Conservation (phyloP, 35 echinoderm and acorn worm genomes). For the Heliocidaris tuberculata region DNA sequence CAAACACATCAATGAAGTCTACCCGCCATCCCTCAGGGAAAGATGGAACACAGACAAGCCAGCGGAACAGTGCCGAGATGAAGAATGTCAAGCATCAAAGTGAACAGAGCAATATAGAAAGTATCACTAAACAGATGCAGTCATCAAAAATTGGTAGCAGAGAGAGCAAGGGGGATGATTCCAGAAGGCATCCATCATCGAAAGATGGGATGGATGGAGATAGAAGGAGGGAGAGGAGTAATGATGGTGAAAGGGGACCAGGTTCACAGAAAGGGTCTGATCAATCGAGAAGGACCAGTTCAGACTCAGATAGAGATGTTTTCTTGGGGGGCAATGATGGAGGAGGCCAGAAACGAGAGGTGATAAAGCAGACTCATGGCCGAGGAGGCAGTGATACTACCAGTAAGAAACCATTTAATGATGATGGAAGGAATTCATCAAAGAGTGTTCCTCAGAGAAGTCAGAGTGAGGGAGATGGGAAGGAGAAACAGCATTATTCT, state of each 20-base stretch:
- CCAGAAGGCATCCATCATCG: conserved; percentile 8
- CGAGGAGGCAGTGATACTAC: background rate
- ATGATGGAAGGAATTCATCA: background rate
- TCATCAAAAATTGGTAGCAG: background rate
- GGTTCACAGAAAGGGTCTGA: background rate
- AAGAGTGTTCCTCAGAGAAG: background rate
- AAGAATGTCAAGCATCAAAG: background rate
- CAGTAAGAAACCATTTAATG: too few relatives aligned
- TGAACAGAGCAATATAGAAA: background rate
- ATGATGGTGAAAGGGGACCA: background rate
- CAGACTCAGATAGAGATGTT: background rate
- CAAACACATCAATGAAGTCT: background rate
- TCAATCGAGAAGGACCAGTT: background rate
- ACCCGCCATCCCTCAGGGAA: background rate
- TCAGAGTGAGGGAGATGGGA: background rate
- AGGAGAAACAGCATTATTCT: background rate
- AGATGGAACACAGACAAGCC: background rate
- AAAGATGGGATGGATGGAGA: background rate
- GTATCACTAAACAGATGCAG: background rate
- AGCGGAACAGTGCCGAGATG: background rate
- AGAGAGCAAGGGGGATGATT: background rate
- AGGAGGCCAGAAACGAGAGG: background rate
- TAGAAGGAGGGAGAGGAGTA: background rate
- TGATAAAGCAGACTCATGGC: background rate
- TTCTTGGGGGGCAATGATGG: background rate